Evolutionary conservation across 2,797 vertebrate genomes (phyloP).

Genomic region (Potorous gilbertii): DNA sequence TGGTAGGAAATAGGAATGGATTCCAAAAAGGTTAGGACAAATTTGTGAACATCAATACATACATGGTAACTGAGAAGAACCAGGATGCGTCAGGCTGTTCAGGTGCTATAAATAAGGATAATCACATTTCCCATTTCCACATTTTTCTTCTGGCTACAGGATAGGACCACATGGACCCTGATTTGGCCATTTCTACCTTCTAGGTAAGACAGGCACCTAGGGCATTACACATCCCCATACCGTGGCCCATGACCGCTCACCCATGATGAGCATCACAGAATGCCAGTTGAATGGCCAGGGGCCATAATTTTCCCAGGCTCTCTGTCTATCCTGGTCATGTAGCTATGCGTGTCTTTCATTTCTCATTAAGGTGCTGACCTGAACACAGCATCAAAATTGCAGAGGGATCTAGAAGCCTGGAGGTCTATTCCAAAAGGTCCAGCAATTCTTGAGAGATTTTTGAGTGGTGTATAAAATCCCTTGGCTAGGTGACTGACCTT

Average conservation of each 20-base stretch:
- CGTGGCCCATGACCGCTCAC: fast-evolving
- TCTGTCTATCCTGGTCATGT: fast-evolving
- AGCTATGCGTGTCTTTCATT: not conserved
- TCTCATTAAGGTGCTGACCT: not conserved
- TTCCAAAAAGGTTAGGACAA: slow-evolving; percentile 66
- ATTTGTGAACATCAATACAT: slow-evolving; percentile 52
- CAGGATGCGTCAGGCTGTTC: not conserved
- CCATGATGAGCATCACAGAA: not conserved
- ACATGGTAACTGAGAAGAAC: not conserved
- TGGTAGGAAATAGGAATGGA: slow-evolving; percentile 61
- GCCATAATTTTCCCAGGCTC: not conserved
- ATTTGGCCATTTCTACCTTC: not conserved
- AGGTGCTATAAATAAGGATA: not conserved
- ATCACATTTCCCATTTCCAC: not conserved
- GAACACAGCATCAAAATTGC: slow-evolving; percentile 40
- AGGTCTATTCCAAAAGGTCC: slow-evolving; percentile 42
- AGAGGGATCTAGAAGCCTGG: not conserved
- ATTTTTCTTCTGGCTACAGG: not conserved
- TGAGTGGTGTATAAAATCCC: slow-evolving; percentile 46
- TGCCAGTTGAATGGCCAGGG: not conserved
- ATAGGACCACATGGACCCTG: not conserved
- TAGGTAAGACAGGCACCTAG: not conserved
- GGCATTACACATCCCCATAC: fast-evolving
- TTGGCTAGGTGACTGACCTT: slow-evolving; percentile 38
- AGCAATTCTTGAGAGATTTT: slow-evolving; percentile 53